phyloP scores from a whole-genome alignment of 2,797 vertebrate species.

The Oophaga sylvatica region DNA sequence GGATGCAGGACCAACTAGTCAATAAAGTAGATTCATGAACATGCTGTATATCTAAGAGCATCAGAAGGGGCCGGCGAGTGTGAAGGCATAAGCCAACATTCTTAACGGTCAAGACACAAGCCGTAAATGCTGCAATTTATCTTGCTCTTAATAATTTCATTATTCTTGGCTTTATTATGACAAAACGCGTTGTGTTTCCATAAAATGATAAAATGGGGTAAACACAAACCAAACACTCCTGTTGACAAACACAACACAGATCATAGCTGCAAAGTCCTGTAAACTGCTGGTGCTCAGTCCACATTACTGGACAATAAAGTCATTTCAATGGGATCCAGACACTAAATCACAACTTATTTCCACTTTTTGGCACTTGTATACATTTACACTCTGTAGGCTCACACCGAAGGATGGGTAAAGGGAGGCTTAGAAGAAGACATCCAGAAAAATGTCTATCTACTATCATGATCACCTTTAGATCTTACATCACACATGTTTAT shows the following conservation, averaged over 20 bases:
- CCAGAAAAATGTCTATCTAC: background rate
- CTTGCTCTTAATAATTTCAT: background rate
- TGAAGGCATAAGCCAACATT: background rate
- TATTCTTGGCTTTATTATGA: background rate
- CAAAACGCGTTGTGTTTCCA: background rate
- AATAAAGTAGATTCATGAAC: background rate
- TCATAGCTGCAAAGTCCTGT: background rate
- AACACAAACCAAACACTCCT: background rate
- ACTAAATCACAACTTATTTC: background rate
- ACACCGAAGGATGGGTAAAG: accelerated
- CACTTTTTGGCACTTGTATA: background rate
- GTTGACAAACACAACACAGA: background rate
- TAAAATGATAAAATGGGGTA: background rate
- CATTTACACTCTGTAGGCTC: background rate
- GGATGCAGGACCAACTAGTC: background rate
- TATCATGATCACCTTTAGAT: background rate
- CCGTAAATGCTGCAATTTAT: background rate
- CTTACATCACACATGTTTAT: background rate
- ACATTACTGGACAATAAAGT: background rate
- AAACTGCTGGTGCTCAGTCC: background rate
- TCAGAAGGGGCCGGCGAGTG: background rate
- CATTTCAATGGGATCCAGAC: background rate
- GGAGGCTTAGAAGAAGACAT: background rate
- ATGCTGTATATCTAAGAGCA: background rate
- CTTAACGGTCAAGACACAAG: background rate